These are phyloP conservation scores for Oreortyx pictus DNA, from an alignment of 2,797 vertebrate species.

Conservation along the genomic window DNA sequence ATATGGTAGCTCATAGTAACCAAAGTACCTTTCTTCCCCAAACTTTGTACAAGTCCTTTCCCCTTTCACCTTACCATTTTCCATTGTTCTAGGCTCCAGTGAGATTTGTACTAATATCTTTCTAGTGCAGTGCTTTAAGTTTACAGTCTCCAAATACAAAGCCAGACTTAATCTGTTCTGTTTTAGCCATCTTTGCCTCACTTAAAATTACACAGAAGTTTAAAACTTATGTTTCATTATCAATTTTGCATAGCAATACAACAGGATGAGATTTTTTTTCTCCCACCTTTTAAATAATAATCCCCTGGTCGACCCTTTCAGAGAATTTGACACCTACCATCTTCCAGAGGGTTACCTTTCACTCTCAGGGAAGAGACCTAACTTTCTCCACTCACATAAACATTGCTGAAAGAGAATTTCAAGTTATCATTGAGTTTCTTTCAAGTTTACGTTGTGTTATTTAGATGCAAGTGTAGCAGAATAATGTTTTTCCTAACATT, in stretches of 20 bases:
- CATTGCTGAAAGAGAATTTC: slow-evolving; percentile 60
- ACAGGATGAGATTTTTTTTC: neutral
- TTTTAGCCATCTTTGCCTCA: neutral
- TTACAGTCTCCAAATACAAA: slow-evolving; percentile 1
- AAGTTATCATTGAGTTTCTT: slow-evolving; percentile 61
- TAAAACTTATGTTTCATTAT: neutral
- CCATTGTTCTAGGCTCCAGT: neutral
- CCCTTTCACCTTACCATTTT: neutral
- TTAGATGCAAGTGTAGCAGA: slow-evolving; percentile 38
- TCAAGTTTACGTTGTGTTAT: slow-evolving; percentile 35
- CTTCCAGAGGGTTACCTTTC: neutral
- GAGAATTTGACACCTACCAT: neutral
- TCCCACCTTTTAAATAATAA: neutral
- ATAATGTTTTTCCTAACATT: slow-evolving; percentile 47
- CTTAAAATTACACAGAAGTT: neutral
- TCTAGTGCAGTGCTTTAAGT: neutral
- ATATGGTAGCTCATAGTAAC: neutral
- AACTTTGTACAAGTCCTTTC: neutral
- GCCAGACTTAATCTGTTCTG: neutral
- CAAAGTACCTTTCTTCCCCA: slow-evolving; percentile 18
- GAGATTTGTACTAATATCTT: neutral
- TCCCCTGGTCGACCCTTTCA: neutral
- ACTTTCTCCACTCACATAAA: neutral
- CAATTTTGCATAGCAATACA: slow-evolving; percentile 31
- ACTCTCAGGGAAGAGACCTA: slow-evolving; percentile 56